Conservation (phyloP, 1,140 invertebrate genomes). For the Xylocopa sonorina region DNA sequence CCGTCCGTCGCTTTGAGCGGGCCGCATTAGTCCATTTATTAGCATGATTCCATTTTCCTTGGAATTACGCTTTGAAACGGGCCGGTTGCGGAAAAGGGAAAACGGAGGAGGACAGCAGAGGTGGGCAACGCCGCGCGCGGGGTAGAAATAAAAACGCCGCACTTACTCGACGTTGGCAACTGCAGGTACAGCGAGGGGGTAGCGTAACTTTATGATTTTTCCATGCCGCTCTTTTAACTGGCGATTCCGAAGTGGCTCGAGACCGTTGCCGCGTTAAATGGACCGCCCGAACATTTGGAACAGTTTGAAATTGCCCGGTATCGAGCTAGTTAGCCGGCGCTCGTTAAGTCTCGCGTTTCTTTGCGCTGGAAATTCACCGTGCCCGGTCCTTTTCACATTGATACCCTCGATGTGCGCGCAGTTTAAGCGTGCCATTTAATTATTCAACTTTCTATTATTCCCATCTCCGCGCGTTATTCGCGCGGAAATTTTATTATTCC, state of each 20-base stretch:
- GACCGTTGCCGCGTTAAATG: neutral
- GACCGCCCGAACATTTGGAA: neutral
- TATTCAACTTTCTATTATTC: neutral
- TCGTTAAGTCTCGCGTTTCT: neutral
- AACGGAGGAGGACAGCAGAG: neutral
- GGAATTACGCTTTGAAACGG: constrained; percentile 25
- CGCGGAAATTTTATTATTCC: too few species aligned
- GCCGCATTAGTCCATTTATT: constrained; percentile 51
- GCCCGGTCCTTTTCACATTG: neutral
- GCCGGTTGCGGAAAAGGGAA: neutral
- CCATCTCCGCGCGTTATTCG: neutral
- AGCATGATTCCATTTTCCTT: constrained; percentile 46
- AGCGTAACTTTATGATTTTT: constrained; percentile 22
- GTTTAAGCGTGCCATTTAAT: neutral
- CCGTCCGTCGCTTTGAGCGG: constrained; percentile 3
- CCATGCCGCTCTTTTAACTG: neutral
- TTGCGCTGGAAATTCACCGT: neutral
- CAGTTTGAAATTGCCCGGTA: neutral
- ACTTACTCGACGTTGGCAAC: too few species aligned
- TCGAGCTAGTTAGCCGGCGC: neutral
- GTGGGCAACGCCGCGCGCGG: neutral
- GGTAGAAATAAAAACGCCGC: too few species aligned
- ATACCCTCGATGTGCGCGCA: neutral
- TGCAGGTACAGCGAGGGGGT: neutral
- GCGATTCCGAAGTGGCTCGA: neutral